Evolutionary conservation across 2,888 invertebrate species (phyloP).

Genomic region (Archips crataeganus): DNA sequence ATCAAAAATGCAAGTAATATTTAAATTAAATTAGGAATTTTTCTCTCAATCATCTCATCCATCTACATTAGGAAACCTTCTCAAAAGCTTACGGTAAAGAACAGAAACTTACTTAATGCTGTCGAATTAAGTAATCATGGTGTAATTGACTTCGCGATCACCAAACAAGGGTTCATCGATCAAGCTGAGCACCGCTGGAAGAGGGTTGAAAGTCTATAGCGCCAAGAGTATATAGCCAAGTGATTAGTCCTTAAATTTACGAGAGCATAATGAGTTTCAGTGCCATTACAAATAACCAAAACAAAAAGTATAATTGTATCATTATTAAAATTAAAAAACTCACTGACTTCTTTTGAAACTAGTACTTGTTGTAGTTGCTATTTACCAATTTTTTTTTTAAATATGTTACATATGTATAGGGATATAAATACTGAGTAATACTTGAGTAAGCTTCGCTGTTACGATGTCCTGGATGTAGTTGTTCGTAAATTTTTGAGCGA

Average conservation of each 20-base stretch:
- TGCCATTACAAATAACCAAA: not conserved
- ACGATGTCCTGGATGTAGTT: too few relatives aligned
- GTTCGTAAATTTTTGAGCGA: too few relatives aligned
- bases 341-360: too few relatives aligned
- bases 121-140: constrained; percentile 81
- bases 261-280: too few relatives aligned
- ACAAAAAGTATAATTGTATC: not conserved
- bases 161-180: constrained; percentile 80
- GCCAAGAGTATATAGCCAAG: not conserved
- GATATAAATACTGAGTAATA: too few relatives aligned
- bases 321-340: too few relatives aligned
- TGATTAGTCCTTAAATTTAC: too few relatives aligned
- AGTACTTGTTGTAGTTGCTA: too few relatives aligned
- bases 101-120: constrained; percentile 62
- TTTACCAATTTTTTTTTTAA: too few relatives aligned
- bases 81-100: constrained; percentile 52
- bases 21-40: not conserved
- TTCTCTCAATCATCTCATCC: not conserved
- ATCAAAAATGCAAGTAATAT: too few relatives aligned
- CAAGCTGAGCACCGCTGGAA: constrained; percentile 57
- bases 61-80: not conserved
- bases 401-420: too few relatives aligned
- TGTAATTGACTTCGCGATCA: constrained; percentile 79
- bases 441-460: too few relatives aligned
- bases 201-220: constrained; percentile 35